Conservation (phyloP, 2,888 invertebrate species). For the Stenoptilia bipunctidactyla region DNA sequence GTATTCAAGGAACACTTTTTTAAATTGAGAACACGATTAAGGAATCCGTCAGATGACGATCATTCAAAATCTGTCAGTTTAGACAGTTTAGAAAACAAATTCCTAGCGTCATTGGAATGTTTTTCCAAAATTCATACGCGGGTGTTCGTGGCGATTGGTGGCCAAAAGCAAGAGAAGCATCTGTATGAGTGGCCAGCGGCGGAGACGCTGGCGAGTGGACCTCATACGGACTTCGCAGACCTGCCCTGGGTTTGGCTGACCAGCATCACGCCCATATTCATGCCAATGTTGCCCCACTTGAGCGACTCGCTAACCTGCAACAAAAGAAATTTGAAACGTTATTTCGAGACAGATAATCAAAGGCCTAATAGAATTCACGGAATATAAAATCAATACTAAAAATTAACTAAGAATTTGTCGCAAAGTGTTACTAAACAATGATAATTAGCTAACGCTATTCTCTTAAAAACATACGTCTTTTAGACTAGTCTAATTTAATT, state of each 20-base stretch:
- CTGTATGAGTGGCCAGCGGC: slow-evolving; percentile 39
- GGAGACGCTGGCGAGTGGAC: slow-evolving; percentile 39
- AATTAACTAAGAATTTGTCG: too few species aligned
- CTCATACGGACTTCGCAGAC: slow-evolving; percentile 63
- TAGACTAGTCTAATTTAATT: too few species aligned
- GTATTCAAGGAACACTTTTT: too few species aligned
- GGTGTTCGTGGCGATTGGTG: slow-evolving; percentile 34
- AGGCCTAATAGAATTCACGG: too few species aligned
- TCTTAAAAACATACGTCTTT: too few species aligned
- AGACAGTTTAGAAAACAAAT: background rate
- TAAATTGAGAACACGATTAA: too few species aligned
- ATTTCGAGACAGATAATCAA: too few species aligned
- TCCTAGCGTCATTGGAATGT: background rate
- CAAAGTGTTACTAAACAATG: too few species aligned
- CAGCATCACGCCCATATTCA: slow-evolving; percentile 77
- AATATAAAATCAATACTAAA: too few species aligned
- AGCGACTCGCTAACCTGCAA: slow-evolving; percentile 79
- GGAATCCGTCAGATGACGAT: too few species aligned
- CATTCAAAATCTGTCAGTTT: too few species aligned
- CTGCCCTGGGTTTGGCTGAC: slow-evolving; percentile 61
- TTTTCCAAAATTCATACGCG: background rate
- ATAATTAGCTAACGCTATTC: too few species aligned
- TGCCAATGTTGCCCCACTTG: slow-evolving; percentile 79
- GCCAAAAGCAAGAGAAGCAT: slow-evolving; percentile 55
- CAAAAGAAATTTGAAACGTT: slow-evolving; percentile 28